Evolutionary conservation across 1,140 invertebrate genomes (phyloP).

Genomic region (Drosophila nigrodunni): DNA sequence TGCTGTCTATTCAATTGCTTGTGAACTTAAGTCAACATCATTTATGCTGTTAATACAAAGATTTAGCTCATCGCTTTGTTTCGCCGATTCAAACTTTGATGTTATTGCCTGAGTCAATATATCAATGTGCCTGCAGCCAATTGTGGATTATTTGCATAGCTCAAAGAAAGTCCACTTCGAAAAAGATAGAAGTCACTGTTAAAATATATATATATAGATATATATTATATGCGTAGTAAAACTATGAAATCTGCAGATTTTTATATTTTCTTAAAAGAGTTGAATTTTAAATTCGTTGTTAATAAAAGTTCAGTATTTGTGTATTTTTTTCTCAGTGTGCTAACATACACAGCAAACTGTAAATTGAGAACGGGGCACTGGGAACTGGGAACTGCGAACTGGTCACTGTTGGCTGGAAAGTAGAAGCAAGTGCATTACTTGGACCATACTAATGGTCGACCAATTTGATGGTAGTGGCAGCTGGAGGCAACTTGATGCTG

Average conservation of each 20-base stretch:
- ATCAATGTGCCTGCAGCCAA: slow-evolving; percentile 25
- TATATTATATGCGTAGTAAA: too few species aligned
- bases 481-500: slow-evolving; percentile 35
- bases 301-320: too few species aligned
- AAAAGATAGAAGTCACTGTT: neutral
- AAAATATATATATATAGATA: too few species aligned
- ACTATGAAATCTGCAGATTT: too few species aligned
- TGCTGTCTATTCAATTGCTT: neutral
- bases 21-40: slow-evolving; percentile 32
- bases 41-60: slow-evolving; percentile 37
- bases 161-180: neutral
- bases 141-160: slow-evolving; percentile 21
- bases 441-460: slow-evolving; percentile 12
- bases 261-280: too few species aligned
- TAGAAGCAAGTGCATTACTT: slow-evolving; percentile 26
- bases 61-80: slow-evolving; percentile 24
- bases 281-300: too few species aligned
- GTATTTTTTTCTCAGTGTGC: too few species aligned
- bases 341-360: slow-evolving; percentile 4
- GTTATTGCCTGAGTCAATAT: slow-evolving; percentile 38
- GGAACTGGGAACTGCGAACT: too few species aligned
- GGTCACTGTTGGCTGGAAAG: neutral
- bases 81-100: slow-evolving; percentile 23
- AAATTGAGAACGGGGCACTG: too few species aligned
- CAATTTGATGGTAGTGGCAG: slow-evolving; percentile 7